Evolutionary conservation across 2,113 vertebrate genomes (phyloP).

Genomic region (Macaca nemestrina): DNA sequence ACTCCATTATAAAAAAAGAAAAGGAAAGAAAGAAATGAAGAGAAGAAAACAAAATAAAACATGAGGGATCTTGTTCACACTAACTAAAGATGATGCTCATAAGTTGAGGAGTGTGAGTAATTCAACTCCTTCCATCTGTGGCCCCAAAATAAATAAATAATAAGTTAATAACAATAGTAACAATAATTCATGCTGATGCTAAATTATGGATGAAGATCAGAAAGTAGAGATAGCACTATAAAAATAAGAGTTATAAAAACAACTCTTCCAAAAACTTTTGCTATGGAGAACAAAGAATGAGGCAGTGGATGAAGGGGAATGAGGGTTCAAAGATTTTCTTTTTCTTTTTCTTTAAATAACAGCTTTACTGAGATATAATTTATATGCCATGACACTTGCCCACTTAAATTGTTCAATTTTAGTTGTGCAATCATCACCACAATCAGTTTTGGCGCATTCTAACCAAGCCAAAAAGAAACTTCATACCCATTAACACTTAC

Average conservation of each 20-base stretch:
- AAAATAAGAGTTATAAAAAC: background rate
- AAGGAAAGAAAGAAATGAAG: background rate
- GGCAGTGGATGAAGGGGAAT: background rate
- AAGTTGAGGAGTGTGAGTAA: background rate
- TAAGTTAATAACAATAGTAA: background rate
- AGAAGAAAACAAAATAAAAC: background rate
- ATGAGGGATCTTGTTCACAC: background rate
- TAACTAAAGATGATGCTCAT: background rate
- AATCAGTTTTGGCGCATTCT: background rate
- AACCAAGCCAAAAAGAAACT: background rate
- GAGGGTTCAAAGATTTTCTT: background rate
- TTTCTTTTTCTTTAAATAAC: background rate
- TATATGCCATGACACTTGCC: background rate
- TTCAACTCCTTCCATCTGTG: background rate
- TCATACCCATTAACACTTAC: no score
- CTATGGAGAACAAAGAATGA: background rate
- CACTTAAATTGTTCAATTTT: background rate
- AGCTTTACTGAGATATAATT: background rate
- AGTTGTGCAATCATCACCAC: no score
- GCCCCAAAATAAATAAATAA: background rate
- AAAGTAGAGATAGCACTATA: background rate
- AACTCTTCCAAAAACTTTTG: background rate
- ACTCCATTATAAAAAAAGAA: background rate
- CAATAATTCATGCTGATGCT: background rate
- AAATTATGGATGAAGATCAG: background rate